These are phyloP conservation scores for Sus cebifrons DNA, from an alignment of 2,797 vertebrate species.

Conservation along the genomic window DNA sequence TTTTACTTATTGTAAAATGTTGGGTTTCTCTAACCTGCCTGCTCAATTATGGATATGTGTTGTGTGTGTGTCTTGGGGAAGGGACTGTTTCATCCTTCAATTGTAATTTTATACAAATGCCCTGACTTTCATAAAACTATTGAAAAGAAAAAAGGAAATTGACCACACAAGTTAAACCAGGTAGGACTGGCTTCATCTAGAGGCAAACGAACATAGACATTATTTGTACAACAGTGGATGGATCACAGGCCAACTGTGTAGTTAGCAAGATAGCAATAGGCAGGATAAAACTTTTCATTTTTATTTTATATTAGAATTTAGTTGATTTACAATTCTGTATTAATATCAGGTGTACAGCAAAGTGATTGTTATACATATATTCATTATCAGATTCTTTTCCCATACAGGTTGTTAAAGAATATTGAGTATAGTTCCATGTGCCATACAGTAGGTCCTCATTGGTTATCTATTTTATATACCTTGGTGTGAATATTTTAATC, in stretches of 20 bases:
- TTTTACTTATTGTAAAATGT: neutral
- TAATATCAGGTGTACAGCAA: too few relatives aligned
- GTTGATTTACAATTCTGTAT: too few relatives aligned
- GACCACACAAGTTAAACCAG: neutral
- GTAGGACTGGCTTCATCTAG: neutral
- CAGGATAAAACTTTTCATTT: neutral
- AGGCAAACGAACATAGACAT: neutral
- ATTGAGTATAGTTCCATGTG: too few relatives aligned
- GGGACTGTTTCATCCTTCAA: neutral
- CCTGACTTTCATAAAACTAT: neutral
- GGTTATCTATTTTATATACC: too few relatives aligned
- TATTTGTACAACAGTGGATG: neutral
- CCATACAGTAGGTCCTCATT: too few relatives aligned
- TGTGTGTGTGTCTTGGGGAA: rapidly evolving
- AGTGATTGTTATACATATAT: too few relatives aligned
- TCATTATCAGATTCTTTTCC: too few relatives aligned
- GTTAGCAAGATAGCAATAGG: neutral
- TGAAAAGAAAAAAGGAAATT: neutral
- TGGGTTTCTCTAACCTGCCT: neutral
- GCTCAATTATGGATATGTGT: rapidly evolving
- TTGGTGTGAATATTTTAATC: too few relatives aligned
- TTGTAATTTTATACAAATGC: neutral
- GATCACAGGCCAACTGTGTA: neutral
- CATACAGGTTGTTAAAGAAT: too few relatives aligned
- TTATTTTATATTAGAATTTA: too few relatives aligned